Evolutionary conservation across 2,113 vertebrate species (phyloP).

Genomic region (Sinosuthora webbiana): DNA sequence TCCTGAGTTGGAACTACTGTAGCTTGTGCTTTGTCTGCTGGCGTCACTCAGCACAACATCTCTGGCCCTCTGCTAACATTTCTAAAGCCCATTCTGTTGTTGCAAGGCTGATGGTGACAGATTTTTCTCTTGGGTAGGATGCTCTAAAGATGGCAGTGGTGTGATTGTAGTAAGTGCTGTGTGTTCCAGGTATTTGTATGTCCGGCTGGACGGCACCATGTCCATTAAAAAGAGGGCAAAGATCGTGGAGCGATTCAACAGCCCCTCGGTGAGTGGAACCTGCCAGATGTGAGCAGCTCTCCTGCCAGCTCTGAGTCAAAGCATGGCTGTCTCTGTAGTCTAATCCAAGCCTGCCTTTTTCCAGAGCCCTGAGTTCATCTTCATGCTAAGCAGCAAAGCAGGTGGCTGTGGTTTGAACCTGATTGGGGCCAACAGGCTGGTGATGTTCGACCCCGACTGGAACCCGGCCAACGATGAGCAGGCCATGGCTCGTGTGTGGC

Average conservation of each 20-base stretch:
- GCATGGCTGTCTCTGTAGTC: background rate
- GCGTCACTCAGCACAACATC: background rate
- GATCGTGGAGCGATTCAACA: slow-evolving; percentile 93
- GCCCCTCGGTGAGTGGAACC: slow-evolving; percentile 78
- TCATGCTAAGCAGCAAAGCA: slow-evolving; percentile 98
- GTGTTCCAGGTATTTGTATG: slow-evolving; percentile 86
- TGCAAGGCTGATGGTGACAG: background rate
- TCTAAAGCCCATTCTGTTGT: background rate
- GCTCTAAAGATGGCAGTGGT: background rate
- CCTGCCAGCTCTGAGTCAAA: background rate
- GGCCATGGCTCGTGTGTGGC: slow-evolving; percentile 97
- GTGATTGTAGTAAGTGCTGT: background rate
- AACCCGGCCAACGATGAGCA: slow-evolving; percentile 98
- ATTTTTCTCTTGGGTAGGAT: background rate
- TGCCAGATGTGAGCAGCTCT: background rate
- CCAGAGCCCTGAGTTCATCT: slow-evolving; percentile 94
- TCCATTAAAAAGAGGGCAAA: slow-evolving; percentile 98
- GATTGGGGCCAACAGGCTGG: slow-evolving; percentile 92
- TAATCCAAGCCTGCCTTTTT: background rate
- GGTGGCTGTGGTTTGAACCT: slow-evolving; percentile 96
- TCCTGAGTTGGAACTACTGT: background rate
- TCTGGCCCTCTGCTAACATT: background rate
- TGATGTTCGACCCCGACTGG: slow-evolving; percentile 99
- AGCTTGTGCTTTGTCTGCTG: background rate
- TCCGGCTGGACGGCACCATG: slow-evolving; percentile 95